A percentile compares a stretch with the other conserved stretches of the same genome.
These are phyloP conservation scores for Etheostoma nigrum DNA, from an alignment of 2,797 vertebrate genomes.

Conservation along the genomic window DNA sequence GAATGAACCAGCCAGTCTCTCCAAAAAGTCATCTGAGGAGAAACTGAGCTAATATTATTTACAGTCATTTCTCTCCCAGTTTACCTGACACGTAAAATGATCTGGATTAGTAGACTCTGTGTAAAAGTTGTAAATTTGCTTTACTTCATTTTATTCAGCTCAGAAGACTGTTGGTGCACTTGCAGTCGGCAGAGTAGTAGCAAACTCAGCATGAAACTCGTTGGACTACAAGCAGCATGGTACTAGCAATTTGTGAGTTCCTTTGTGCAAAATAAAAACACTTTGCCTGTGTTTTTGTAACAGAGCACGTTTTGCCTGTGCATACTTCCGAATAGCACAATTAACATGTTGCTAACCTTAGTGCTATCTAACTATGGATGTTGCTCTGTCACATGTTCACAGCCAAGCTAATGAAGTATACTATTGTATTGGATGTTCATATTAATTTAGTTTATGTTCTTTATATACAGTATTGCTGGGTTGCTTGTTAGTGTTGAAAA, in stretches of 20 bases:
- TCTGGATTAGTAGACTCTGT: background rate
- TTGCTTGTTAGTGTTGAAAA: background rate
- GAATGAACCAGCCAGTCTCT: constrained; percentile 10
- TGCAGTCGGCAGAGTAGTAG: background rate
- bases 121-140: background rate
- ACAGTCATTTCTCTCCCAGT: too few relatives aligned
- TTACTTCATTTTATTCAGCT: background rate
- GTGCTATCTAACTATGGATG: background rate
- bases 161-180: background rate
- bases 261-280: background rate
- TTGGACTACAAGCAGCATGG: background rate
- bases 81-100: constrained; percentile 8
- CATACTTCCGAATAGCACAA: background rate
- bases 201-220: background rate
- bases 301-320: background rate
- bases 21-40: constrained; percentile 3
- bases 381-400: background rate
- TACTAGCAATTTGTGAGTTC: background rate
- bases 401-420: background rate
- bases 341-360: background rate
- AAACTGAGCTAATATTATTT: constrained; percentile 10
- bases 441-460: background rate
- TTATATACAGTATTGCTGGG: background rate
- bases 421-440: background rate
- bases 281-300: background rate